Percentiles rank a stretch among this genome's conserved stretches.
Evolutionary conservation across 2,888 invertebrate genomes (phyloP).

Genomic region (Tenodera sinensis): DNA sequence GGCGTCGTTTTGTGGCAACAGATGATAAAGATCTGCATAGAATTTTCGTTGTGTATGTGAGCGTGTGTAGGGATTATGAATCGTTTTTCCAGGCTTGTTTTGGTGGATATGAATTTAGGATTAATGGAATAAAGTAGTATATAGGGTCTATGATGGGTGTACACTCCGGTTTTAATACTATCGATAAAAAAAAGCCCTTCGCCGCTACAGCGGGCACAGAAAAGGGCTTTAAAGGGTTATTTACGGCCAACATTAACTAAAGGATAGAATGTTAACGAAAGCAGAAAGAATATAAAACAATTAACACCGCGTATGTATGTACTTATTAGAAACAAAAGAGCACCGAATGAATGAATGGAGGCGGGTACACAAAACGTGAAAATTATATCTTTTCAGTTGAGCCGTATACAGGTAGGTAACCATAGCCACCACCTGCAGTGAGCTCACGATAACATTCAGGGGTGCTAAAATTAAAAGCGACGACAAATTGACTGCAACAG

Average conservation of each 20-base stretch:
- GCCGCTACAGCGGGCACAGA: background rate
- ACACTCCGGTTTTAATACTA: constrained; percentile 14
- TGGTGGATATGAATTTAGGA: constrained; percentile 17
- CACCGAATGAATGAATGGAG: background rate
- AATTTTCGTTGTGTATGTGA: constrained; percentile 14
- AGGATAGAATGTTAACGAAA: background rate
- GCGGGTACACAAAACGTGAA: background rate
- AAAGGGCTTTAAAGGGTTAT: background rate
- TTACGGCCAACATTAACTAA: background rate
- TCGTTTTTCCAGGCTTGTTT: constrained; percentile 18
- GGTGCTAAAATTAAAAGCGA: background rate
- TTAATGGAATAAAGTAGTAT: constrained; percentile 18
- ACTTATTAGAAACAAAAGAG: background rate
- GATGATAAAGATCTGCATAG: constrained; percentile 16
- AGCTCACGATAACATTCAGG: background rate
- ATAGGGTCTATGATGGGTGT: constrained; percentile 10
- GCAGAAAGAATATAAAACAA: background rate
- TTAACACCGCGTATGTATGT: background rate
- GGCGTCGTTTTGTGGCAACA: constrained; percentile 19
- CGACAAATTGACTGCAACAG: background rate
- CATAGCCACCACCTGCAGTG: background rate
- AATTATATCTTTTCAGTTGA: background rate
- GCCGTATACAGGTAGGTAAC: background rate
- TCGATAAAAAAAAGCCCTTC: background rate
- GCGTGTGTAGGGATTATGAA: background rate